Conservation (phyloP, 2,888 invertebrate species). For the Drosophila pegasa region DNA sequence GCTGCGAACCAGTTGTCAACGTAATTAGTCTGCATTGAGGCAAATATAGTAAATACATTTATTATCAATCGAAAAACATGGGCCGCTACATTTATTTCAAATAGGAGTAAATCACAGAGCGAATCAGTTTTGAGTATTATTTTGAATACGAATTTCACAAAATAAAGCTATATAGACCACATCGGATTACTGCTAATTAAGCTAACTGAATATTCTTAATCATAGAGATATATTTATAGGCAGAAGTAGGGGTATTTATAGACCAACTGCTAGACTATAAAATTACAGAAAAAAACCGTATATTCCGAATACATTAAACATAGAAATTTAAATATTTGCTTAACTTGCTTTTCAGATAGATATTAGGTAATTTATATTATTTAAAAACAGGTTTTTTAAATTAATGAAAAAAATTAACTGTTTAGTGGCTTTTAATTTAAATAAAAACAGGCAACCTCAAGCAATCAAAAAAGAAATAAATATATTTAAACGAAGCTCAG, state of each 20-base stretch:
- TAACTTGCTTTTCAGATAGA: background rate
- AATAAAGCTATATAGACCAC: background rate
- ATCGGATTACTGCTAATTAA: background rate
- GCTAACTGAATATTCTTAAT: background rate
- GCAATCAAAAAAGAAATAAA: slow-evolving; percentile 14
- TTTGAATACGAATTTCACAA: background rate
- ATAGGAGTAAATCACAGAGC: background rate
- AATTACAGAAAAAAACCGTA: background rate
- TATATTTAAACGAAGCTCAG: slow-evolving; percentile 21
- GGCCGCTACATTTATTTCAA: background rate
- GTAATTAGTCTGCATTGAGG: slow-evolving; percentile 40
- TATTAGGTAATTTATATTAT: background rate
- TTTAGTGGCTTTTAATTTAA: slow-evolving; percentile 8
- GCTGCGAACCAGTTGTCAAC: slow-evolving; percentile 40
- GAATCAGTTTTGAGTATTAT: background rate
- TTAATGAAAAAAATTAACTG: background rate
- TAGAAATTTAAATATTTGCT: background rate
- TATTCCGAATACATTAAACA: background rate
- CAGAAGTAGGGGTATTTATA: background rate
- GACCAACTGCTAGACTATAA: background rate
- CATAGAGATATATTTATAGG: background rate
- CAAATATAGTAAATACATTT: slow-evolving; percentile 20
- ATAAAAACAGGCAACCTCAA: slow-evolving; percentile 34
- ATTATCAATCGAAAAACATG: slow-evolving; percentile 12
- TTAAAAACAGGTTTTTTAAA: slow-evolving; percentile 23